Base-by-base conservation (phyloP, 2,888 invertebrate species). In the Melanchra persicariae region DNA sequence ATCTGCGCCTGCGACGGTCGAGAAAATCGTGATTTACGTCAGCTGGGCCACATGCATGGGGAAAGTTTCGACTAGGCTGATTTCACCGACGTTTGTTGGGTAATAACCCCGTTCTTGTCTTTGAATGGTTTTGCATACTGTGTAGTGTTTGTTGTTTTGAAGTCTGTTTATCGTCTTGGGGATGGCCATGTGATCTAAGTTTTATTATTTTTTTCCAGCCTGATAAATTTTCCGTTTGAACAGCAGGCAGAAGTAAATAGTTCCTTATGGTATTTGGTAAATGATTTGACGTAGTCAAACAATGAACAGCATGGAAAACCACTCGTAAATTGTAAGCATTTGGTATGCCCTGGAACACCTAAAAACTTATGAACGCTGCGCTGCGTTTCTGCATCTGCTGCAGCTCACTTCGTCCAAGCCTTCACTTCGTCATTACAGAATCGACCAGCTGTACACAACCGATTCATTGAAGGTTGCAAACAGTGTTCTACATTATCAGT, bases 11-110 rank as follows among this genome's bases (percentile, higher is more conserved):
- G 73, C 76, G 82, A 72, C 77, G 75, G 82, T 80, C 80, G 73
- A 79, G 79, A 81, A 83, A 83, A 80, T 81, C 81, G 83, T 86
- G 85, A 85, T 90, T 86, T 87, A 86, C 88, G 88, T 90, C 87
- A 88, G 79, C 74, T 70, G 68, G 80, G 78, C 82, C 83, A 75
- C 81, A 80, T 77, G 81, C 72, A 57, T 60, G 76, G 88, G 86
- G 89, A 89, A 90, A 90, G 89, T 89, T 85, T 69, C 22, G 70
- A 61, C 69, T 63, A 68, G 78, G 73, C 55, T 83, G 85, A 88
- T 89, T 90, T 89, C 88, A 86, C 89, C 84, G 77, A 62, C 70
- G 47, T 66, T 30, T 40, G 66, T 69, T 60, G 77, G 77, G 75
- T 78, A 79, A 82, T 85, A 85, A 85, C 85, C 81, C 52, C 70